Evolutionary conservation across 2,888 invertebrate genomes (phyloP), one percentile per base, ranked within the genome.

Genomic region (Acleris emargana): DNA sequence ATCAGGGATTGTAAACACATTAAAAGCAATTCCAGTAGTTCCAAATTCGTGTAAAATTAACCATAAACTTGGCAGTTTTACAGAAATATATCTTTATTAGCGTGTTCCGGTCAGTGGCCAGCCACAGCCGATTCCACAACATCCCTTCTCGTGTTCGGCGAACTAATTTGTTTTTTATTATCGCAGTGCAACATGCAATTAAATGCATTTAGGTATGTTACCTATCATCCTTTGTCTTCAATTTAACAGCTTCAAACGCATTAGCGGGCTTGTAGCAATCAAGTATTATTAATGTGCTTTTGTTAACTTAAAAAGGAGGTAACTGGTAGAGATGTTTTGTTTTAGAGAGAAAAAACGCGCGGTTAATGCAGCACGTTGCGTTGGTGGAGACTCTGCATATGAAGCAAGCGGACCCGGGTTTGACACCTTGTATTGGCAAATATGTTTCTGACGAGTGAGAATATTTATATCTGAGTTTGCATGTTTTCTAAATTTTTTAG

Each of bases 271-370:
- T 83, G 82, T 83, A 80, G 73, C 82, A 82, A 82, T 86, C 80
- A 79, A 75, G 78, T 76, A 83, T 88, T 88, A 88, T 87, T 87
- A 86, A 90, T 87, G 83, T 77, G 77, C 87, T 88, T 88, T 87
- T 89, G 89, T 88, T 86, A 78, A 76, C 70, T 72, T 72, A 73
- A 79, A 79, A 77, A 60, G 78, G 77, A 73, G 76, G 75, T 76
- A 69, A 71, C 70, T 16, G 20, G 28, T 43, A 60, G 59, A 32
- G 50, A 32, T 43, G 6, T 32, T 0, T 32, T 17, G 1, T 11
- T 3, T 32, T 32, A 7, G n/a, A 0, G 7, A 0, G 1, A 9
- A 50, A 43, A 59, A 54, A 43, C 53, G 28, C 25, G 28, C 64
- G 11, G 13, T 13, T 32, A 1, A 28, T 38, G 13, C n/a, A n/a